These are phyloP conservation scores for Chauna torquata DNA, from an alignment of 2,113 vertebrate species.

Conservation along the genomic window DNA sequence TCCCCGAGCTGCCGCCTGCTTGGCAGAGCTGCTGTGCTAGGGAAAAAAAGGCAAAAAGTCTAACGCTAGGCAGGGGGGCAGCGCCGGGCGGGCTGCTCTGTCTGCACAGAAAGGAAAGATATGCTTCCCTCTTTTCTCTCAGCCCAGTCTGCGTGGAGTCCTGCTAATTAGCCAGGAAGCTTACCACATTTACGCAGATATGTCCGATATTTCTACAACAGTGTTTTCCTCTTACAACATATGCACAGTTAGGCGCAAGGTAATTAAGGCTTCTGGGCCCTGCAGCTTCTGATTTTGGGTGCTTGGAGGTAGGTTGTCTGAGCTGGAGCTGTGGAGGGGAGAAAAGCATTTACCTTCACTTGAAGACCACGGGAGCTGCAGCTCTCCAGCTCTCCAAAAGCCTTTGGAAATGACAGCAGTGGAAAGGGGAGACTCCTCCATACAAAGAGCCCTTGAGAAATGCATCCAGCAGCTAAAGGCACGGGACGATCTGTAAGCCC, in stretches of 20 bases:
- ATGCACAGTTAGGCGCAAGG: not conserved
- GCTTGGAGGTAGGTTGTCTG: not conserved
- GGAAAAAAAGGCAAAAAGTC: not conserved
- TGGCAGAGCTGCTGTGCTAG: not conserved
- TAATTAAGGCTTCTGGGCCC: not conserved
- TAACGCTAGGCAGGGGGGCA: accelerated
- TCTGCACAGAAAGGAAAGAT: not conserved
- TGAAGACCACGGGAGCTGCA: not conserved
- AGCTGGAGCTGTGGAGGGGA: not conserved
- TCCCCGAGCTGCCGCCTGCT: not conserved
- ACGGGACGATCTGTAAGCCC: not conserved
- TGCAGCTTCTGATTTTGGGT: not conserved
- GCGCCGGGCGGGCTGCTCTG: not conserved
- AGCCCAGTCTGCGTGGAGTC: not conserved
- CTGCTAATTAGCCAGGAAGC: not conserved
- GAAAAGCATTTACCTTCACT: not conserved
- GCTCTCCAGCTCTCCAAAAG: not conserved
- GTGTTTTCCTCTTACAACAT: not conserved
- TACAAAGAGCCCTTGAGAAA: not conserved
- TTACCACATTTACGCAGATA: not conserved
- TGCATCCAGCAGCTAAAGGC: not conserved
- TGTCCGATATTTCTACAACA: not conserved
- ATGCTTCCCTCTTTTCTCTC: not conserved
- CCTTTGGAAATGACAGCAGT: not conserved
- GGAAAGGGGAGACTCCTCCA: not conserved